A percentile compares a stretch with the other conserved stretches of the same genome.
phyloP scores from a whole-genome alignment of 2,797 vertebrate species.

The Spondyliosoma cantharus region DNA sequence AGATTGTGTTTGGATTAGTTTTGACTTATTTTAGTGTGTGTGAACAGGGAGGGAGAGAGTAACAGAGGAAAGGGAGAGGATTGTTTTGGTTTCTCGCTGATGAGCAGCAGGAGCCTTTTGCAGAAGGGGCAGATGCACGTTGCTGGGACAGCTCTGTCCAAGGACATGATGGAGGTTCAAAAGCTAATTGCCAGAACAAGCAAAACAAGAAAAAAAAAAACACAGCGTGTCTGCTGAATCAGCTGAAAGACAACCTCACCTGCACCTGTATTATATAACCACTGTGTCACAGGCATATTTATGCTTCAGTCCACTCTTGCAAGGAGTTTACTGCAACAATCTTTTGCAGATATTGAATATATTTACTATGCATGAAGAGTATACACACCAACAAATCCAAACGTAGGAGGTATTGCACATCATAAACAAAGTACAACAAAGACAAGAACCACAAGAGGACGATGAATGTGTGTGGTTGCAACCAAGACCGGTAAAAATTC shows the following conservation, averaged over 20 bases:
- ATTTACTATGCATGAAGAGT: not conserved
- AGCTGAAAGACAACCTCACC: conserved; percentile 53
- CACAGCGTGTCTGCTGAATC: conserved; percentile 56
- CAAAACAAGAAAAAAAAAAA: conserved; percentile 37
- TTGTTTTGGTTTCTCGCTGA: conserved; percentile 25
- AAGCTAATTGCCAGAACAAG: conserved; percentile 68
- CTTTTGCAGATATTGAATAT: not conserved
- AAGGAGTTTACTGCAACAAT: conserved; percentile 15
- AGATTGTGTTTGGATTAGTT: conserved; percentile 47
- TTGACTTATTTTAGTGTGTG: conserved; percentile 32
- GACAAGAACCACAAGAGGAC: not conserved
- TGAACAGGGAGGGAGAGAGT: conserved; percentile 14
- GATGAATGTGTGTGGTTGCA: not conserved
- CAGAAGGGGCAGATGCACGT: conserved; percentile 36
- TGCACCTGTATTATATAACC: conserved; percentile 51
- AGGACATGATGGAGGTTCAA: conserved; percentile 52
- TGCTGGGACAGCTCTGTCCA: conserved; percentile 53
- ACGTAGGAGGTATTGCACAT: not conserved
- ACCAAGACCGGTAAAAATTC: not conserved
- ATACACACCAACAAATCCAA: not conserved
- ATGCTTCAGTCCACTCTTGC: not conserved
- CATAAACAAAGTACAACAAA: conserved; percentile 2
- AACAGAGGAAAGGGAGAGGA: conserved; percentile 3
- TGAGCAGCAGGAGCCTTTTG: conserved; percentile 27
- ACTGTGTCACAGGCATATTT: conserved; percentile 18